Conservation (phyloP, 2,113 vertebrate genomes). For the Tricholaema leucomelas region DNA sequence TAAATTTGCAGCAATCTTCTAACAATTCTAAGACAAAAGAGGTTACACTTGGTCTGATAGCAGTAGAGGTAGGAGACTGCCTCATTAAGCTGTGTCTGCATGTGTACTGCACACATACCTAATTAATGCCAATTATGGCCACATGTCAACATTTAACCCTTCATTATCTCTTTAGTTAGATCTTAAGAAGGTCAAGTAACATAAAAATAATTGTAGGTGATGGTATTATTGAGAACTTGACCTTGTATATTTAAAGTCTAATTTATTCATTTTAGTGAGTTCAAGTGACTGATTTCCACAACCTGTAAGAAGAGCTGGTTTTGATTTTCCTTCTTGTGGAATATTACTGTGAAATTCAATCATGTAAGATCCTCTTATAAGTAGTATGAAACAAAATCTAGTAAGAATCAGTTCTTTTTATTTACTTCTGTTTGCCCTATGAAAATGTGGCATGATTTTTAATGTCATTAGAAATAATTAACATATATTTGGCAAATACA, state of each 20-base stretch:
- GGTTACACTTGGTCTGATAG: not conserved
- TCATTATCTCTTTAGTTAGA: not conserved
- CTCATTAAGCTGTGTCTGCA: not conserved
- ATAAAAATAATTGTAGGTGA: not conserved
- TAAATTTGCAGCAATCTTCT: not conserved
- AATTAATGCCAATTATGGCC: not conserved
- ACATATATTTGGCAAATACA: conserved; percentile 40
- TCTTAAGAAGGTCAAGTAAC: not conserved
- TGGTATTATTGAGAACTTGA: not conserved
- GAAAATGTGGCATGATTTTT: conserved; percentile 38
- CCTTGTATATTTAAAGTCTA: not conserved
- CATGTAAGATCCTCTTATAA: not conserved
- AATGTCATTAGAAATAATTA: conserved; percentile 69
- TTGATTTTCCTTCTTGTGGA: not conserved
- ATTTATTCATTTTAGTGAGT: not conserved
- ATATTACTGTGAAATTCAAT: not conserved
- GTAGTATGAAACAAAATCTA: not conserved
- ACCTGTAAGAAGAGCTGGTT: not conserved
- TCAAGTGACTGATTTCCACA: not conserved
- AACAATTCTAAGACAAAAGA: not conserved
- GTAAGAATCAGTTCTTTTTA: not conserved
- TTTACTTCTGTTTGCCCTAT: not conserved
- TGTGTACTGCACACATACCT: not conserved
- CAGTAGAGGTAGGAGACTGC: not conserved
- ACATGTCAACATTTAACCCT: not conserved